Percentiles rank a stretch among this genome's conserved stretches.
These are phyloP conservation scores for Chaitophorus viminalis DNA, from an alignment of 2,888 invertebrate species.

Conservation along the genomic window DNA sequence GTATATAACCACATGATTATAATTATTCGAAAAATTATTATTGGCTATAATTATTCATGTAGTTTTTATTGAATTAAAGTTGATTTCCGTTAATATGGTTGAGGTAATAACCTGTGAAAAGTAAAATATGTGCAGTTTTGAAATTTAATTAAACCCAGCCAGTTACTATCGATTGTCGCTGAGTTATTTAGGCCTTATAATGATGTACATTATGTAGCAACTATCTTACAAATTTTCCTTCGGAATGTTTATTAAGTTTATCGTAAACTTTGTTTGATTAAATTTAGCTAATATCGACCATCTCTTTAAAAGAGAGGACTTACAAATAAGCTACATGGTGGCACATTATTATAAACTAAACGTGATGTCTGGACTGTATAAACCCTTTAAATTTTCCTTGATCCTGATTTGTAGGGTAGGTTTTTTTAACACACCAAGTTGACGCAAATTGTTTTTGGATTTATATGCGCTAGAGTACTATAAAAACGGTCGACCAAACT, in stretches of 20 bases:
- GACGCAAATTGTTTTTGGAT: neutral
- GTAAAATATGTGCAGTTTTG: neutral
- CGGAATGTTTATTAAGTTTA: constrained; percentile 17
- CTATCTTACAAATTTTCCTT: constrained; percentile 2
- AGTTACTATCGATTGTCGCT: too few species aligned
- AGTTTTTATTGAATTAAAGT: too few species aligned
- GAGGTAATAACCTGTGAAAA: too few species aligned
- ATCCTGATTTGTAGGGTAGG: neutral
- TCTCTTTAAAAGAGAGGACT: neutral
- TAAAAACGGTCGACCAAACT: too few species aligned
- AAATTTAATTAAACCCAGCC: neutral
- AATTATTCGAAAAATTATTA: too few species aligned
- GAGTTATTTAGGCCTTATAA: neutral
- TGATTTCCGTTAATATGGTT: too few species aligned
- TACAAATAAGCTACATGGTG: neutral
- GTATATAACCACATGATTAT: too few species aligned
- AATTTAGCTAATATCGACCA: neutral
- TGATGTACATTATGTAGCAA: neutral
- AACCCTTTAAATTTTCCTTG: neutral
- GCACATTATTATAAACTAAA: constrained; percentile 28
- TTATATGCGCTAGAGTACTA: too few species aligned
- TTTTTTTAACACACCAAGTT: neutral
- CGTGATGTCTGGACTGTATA: neutral
- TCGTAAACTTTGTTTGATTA: constrained; percentile 40
- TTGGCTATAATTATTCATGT: too few species aligned